These are phyloP conservation scores for Molorchus minor DNA, from an alignment of 2,888 invertebrate species.

Conservation along the genomic window DNA sequence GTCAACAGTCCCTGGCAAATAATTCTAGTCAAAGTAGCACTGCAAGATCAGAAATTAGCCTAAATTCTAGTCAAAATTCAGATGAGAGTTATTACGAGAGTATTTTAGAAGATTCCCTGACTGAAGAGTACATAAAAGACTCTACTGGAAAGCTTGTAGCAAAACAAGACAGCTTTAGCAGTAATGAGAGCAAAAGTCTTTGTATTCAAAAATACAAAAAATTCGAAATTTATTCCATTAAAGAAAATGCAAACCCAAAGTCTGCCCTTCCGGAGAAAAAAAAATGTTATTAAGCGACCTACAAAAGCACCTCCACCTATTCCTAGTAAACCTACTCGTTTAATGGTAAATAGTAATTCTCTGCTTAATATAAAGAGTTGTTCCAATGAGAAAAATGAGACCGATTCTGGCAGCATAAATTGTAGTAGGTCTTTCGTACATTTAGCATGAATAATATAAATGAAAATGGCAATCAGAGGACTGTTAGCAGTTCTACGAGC, in stretches of 20 bases:
- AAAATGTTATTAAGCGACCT: slow-evolving; percentile 51
- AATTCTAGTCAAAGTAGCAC: slow-evolving; percentile 54
- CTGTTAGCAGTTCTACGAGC: slow-evolving; percentile 61
- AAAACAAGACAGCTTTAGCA: slow-evolving; percentile 54
- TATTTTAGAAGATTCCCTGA: slow-evolving; percentile 57
- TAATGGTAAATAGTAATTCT: slow-evolving; percentile 33
- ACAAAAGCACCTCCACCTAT: slow-evolving; percentile 72
- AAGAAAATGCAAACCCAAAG: neutral
- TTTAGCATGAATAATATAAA: slow-evolving; percentile 1
- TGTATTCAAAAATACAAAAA: slow-evolving; percentile 27
- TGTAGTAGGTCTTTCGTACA: slow-evolving; percentile 4
- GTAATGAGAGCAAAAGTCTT: slow-evolving; percentile 34
- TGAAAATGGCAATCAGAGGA: slow-evolving; percentile 18
- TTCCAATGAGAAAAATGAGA: slow-evolving; percentile 28
- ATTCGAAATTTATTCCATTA: slow-evolving; percentile 5
- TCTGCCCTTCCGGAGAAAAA: slow-evolving; percentile 15
- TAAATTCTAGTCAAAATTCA: slow-evolving; percentile 57
- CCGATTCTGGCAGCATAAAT: slow-evolving; percentile 14
- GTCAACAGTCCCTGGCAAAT: slow-evolving; percentile 27
- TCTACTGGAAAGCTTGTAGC: slow-evolving; percentile 50
- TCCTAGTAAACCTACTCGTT: slow-evolving; percentile 68
- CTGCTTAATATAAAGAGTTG: slow-evolving; percentile 26
- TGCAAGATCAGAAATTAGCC: slow-evolving; percentile 31
- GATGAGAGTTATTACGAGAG: slow-evolving; percentile 60
- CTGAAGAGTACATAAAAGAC: slow-evolving; percentile 55